Percentiles rank a stretch among this genome's conserved stretches.
Conservation (phyloP, 2,797 vertebrate genomes). For the Manis crassicaudata region DNA sequence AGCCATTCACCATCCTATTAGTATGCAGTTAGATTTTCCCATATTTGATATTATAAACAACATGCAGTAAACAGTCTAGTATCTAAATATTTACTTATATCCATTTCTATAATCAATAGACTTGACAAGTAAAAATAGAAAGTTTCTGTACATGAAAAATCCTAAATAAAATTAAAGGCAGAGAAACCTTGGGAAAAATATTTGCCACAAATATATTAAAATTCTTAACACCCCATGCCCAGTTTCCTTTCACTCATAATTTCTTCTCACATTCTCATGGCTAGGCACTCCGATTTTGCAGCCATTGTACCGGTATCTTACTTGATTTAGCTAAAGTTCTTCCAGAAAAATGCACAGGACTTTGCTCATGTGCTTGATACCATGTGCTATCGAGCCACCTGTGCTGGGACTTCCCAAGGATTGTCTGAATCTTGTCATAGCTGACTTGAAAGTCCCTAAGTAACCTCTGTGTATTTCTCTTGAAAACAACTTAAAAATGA, state of each 20-base stretch:
- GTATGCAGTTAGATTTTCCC: background rate
- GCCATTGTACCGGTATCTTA: background rate
- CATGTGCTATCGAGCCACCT: background rate
- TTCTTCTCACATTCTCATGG: background rate
- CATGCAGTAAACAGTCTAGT: background rate
- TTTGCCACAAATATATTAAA: background rate
- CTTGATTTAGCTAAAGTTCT: background rate
- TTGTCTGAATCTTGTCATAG: background rate
- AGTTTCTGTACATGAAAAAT: background rate
- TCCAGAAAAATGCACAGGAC: background rate
- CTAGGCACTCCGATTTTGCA: background rate
- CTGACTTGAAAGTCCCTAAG: background rate
- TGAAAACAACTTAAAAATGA: background rate
- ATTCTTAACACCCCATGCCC: background rate
- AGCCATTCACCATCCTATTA: background rate
- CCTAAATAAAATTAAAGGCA: constrained; percentile 11
- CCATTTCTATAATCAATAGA: constrained; percentile 4
- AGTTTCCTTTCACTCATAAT: background rate
- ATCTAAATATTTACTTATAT: constrained; percentile 19
- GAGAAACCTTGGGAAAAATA: background rate
- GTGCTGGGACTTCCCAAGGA: background rate
- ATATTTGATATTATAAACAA: constrained; percentile 6
- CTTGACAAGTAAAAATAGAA: background rate
- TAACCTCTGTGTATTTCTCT: background rate
- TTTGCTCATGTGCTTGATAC: background rate